Evolutionary conservation across 2,888 invertebrate genomes (phyloP), one percentile per base, ranked within the genome.

Genomic region (Andrena fulva): DNA sequence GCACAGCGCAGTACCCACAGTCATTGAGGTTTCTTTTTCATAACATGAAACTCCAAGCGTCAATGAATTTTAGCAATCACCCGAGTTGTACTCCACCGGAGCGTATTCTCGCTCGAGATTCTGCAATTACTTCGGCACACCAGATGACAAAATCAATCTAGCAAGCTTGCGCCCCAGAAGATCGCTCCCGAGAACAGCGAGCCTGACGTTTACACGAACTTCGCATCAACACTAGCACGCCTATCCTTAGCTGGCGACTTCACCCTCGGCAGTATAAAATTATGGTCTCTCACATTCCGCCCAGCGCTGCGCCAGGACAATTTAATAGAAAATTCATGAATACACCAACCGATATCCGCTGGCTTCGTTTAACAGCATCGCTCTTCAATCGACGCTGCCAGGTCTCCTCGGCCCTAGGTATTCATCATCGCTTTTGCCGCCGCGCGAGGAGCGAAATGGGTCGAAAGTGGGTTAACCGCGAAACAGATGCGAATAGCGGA

Each of bases 401-500:
- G 50, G 8, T 66, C 68, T 42, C 64, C 60, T 35, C 48, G 69
- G 60, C 67, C 80, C 20, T 82, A 35, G 70, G 35, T 56, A 80
- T 80, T 71, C 75, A 67, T 82, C 81, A 35, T 75, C 81, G 67
- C 42, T 56, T 74, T 80, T 63, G 69, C 60, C 60, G 20, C 35
- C 54, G 64, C 33, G 75, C 50, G 62, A 80, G 56, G 64, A 76
- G 77, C 64, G 72, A 82, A 86, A 80, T 77, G 87, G 84, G 85
- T 79, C 83, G 85, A 84, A 85, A 85, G 82, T 80, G 84, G 86
- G 85, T 86, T 88, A 88, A 87, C 87, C 88, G 82, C 88, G 83
- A 86, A 84, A 86, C 86, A 85, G 85, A 83, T 78, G 85, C 84
- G 76, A 75, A 64, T 66, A 50, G 67, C 35, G 24, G 50, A 59